A percentile compares a stretch with the other conserved stretches of the same genome.
Conservation (phyloP, 1,140 invertebrate species). For the Bombus fervidus region DNA sequence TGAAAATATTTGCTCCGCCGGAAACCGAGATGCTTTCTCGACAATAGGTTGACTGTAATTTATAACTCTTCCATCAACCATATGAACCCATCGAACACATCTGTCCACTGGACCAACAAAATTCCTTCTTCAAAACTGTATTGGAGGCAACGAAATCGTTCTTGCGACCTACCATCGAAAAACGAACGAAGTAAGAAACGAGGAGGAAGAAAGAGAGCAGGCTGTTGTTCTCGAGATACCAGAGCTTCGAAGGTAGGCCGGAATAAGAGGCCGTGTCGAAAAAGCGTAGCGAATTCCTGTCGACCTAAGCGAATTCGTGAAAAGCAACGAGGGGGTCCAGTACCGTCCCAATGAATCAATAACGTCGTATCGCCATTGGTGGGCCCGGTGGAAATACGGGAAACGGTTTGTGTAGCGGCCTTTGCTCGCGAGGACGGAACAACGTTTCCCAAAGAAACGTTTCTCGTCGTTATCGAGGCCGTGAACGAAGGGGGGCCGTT, state of each 20-base stretch:
- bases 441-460: not conserved
- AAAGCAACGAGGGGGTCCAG: constrained; percentile 55
- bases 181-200: not conserved
- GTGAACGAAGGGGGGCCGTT: constrained; percentile 32
- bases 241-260: not conserved
- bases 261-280: constrained; percentile 66
- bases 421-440: not conserved
- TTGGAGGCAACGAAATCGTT: not conserved
- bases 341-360: constrained; percentile 18
- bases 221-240: constrained; percentile 33
- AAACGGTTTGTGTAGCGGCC: not conserved
- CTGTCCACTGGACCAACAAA: not conserved
- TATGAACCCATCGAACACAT: not conserved
- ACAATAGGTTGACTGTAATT: constrained; percentile 28
- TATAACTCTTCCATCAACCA: constrained; percentile 51
- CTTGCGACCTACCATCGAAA: not conserved
- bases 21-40: constrained; percentile 12
- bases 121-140: not conserved
- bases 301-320: constrained; percentile 77
- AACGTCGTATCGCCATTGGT: not conserved
- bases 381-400: constrained; percentile 16
- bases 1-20: constrained; percentile 32
- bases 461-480: constrained; percentile 28
- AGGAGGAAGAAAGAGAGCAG: not conserved
- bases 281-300: constrained; percentile 76